Percentiles rank a stretch among this genome's conserved stretches.
phyloP scores from a whole-genome alignment of 2,888 invertebrate species.

The Apodemia mormo region DNA sequence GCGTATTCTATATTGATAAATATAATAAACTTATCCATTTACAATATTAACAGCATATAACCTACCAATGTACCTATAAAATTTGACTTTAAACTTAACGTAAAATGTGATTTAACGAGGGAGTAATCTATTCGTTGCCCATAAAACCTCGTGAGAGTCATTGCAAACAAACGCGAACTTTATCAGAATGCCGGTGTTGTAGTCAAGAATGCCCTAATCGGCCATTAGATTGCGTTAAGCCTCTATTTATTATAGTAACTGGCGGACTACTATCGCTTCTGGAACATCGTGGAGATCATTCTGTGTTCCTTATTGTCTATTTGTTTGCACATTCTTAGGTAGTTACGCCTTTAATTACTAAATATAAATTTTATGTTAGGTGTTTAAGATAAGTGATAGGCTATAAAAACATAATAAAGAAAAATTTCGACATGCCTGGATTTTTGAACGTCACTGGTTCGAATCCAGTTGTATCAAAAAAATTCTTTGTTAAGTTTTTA shows the following conservation, averaged over 20 bases:
- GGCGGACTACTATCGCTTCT: constrained; percentile 71
- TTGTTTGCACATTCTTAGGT: constrained; percentile 21
- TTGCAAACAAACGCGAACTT: constrained; percentile 70
- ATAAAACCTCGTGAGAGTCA: constrained; percentile 63
- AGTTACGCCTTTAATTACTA: not conserved
- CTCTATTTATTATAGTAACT: constrained; percentile 58
- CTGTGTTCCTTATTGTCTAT: constrained; percentile 39
- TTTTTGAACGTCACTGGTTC: too few relatives aligned
- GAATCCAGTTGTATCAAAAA: too few relatives aligned
- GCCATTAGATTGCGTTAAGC: constrained; percentile 43
- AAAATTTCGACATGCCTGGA: too few relatives aligned
- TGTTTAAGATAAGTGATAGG: not conserved
- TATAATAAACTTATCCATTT: too few relatives aligned
- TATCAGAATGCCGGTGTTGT: constrained; percentile 64
- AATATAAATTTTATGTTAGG: not conserved
- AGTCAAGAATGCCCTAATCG: constrained; percentile 48
- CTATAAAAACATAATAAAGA: too few relatives aligned
- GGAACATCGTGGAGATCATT: constrained; percentile 59
- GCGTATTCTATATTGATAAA: too few relatives aligned
- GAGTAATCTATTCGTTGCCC: constrained; percentile 56
- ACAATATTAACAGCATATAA: too few relatives aligned
- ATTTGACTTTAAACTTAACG: constrained; percentile 29
- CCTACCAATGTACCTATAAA: not conserved
- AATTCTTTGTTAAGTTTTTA: too few relatives aligned
- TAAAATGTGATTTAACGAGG: constrained; percentile 55